Base-by-base conservation (phyloP, 2,888 invertebrate species). In the Coenonympha arcania region DNA sequence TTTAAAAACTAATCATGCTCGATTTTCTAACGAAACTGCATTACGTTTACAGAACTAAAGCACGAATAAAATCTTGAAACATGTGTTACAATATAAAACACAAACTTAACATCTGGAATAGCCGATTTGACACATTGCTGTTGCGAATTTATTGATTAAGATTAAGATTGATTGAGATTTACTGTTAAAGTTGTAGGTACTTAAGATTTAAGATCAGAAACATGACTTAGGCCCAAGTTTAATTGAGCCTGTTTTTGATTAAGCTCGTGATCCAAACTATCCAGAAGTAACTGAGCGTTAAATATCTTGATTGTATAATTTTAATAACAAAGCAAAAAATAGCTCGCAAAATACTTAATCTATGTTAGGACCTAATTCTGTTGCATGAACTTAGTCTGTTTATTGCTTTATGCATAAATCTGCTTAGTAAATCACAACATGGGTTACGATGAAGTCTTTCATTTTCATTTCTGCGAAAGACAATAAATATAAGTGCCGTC, bases 161-260 rank as follows among this genome's bases (percentile, higher is more conserved):
- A 73, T 67, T 65, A n/a, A n/a, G n/a, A n/a, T n/a, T n/a, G n/a
- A n/a, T n/a, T n/a, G n/a, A n/a, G n/a, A n/a, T n/a, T n/a, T n/a
- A 76, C 75, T 73, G 74, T 75, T 73, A 62, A 68, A 76, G 69
- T 75, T 76, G 71, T 79, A 78, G 79, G 80, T 80, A 78, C n/a
- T n/a, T n/a, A n/a, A n/a, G n/a, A 80, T 75, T 76, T 73, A 69
- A 75, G 74, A 73, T 75, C 73, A 69, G 73, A 65, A 73, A 71
- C 73, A 79, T 69, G 62, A 68, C 69, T 69, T 64, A 64, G 63
- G 61, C 64, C 55, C 60, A 67, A 73, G 52, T 73, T 43, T 74
- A 70, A 70, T 73, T 69, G 64, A 57, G 68, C 65, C 71, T 74
- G 76, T 67, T 73, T 69, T 68, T 71, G 73, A 74, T 72, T 75